Evolutionary conservation across 2,797 vertebrate genomes (phyloP).

Genomic region (Sebastes minor): DNA sequence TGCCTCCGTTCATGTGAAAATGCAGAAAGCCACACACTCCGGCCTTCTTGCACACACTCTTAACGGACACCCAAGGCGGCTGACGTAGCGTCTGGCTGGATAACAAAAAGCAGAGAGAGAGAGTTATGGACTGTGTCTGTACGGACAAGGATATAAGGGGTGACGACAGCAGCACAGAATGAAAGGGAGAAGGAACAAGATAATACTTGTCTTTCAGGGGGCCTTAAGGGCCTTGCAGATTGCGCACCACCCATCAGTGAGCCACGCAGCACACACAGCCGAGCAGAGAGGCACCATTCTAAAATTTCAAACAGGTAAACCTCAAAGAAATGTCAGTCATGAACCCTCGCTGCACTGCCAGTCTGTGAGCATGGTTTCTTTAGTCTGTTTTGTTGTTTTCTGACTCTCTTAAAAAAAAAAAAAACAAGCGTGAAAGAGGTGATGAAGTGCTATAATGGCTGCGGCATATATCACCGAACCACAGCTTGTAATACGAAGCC

Average conservation of each 20-base stretch:
- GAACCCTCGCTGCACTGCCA: conserved; percentile 12
- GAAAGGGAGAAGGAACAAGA: conserved; percentile 34
- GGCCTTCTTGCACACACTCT: not conserved
- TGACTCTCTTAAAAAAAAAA: not conserved
- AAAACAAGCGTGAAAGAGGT: conserved; percentile 11
- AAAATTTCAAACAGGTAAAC: conserved; percentile 49
- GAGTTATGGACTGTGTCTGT: not conserved
- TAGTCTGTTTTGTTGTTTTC: conserved; percentile 5
- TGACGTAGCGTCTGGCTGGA: conserved; percentile 49
- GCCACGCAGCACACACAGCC: not conserved
- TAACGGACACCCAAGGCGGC: not conserved
- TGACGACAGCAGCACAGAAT: conserved; percentile 38
- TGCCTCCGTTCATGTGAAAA: conserved; percentile 7
- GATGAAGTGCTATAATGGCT: conserved; percentile 37
- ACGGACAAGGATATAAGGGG: conserved; percentile 19
- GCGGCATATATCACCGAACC: conserved; percentile 41
- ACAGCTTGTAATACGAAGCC: conserved; percentile 46
- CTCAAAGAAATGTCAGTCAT: conserved; percentile 48
- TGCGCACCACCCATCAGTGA: conserved; percentile 13
- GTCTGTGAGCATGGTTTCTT: not conserved
- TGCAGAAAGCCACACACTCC: not conserved
- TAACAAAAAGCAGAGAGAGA: conserved; percentile 1
- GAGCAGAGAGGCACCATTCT: conserved; percentile 14
- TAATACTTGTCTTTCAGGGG: conserved; percentile 35
- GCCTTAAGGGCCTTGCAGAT: conserved; percentile 36